Percentiles rank a stretch among this genome's conserved stretches.
phyloP scores from a whole-genome alignment of 2,113 vertebrate genomes.

The Tragelaphus imberbis region DNA sequence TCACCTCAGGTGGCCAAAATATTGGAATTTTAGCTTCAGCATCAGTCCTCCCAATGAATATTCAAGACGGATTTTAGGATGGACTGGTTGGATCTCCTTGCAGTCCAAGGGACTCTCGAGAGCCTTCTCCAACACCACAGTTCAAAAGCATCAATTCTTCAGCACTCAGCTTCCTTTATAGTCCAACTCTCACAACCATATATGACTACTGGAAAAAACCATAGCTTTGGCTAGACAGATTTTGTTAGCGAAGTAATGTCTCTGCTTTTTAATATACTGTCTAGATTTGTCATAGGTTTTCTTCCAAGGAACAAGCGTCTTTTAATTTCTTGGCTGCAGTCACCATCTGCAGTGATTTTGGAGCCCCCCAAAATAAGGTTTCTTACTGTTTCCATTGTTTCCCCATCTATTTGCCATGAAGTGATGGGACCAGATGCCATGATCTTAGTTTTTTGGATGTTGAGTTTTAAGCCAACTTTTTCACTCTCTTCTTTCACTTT shows the following conservation, averaged over 20 bases:
- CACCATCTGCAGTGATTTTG: neutral
- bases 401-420: neutral
- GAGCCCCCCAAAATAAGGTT: neutral
- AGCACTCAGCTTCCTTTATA: neutral
- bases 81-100: neutral
- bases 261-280: neutral
- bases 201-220: neutral
- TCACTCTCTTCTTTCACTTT: neutral
- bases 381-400: neutral
- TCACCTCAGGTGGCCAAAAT: neutral
- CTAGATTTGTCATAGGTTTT: neutral
- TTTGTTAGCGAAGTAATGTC: neutral
- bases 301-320: neutral
- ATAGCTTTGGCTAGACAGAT: neutral
- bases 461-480: neutral
- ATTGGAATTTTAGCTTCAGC: neutral
- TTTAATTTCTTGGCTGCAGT: neutral
- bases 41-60: neutral
- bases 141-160: neutral
- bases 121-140: neutral
- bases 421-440: neutral
- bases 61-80: neutral
- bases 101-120: neutral
- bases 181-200: neutral
- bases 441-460: neutral